Percentiles rank a stretch among this genome's conserved stretches.
These are phyloP conservation scores for Edolisoma coerulescens DNA, from an alignment of 2,113 vertebrate genomes.

Conservation along the genomic window DNA sequence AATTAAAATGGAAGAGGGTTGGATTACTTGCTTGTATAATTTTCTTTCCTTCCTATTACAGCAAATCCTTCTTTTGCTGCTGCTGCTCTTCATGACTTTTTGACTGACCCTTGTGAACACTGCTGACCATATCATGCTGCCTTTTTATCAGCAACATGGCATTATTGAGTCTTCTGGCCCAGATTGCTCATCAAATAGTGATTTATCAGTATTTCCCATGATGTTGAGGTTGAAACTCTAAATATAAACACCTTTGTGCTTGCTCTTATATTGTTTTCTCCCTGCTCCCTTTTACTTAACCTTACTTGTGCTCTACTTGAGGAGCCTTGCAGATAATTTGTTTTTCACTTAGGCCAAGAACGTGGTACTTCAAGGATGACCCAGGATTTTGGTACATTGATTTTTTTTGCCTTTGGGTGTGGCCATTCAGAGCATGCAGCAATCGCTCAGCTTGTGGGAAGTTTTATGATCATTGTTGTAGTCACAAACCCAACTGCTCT, in stretches of 20 bases:
- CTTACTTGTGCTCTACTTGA: neutral
- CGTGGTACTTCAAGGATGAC: neutral
- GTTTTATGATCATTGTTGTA: neutral
- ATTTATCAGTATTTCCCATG: neutral
- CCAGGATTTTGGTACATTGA: neutral
- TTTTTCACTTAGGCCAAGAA: neutral
- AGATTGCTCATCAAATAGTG: neutral
- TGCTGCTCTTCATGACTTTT: neutral
- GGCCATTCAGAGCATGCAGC: neutral
- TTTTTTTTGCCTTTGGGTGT: neutral
- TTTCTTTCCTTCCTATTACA: slow-evolving; percentile 24
- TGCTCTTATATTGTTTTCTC: neutral
- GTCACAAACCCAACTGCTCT: neutral
- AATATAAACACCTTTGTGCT: neutral
- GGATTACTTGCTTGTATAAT: slow-evolving; percentile 43
- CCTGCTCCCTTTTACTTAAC: neutral
- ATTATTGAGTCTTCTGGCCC: neutral
- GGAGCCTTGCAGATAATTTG: neutral
- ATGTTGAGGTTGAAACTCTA: neutral
- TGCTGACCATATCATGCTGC: neutral
- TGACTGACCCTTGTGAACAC: neutral
- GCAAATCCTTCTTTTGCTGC: neutral
- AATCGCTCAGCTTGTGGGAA: rapidly evolving
- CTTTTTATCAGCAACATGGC: neutral
- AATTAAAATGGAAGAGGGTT: slow-evolving; percentile 57